Base-by-base conservation (phyloP, 92 coral and sea anemone species). In the Virgularia gustaviana region DNA sequence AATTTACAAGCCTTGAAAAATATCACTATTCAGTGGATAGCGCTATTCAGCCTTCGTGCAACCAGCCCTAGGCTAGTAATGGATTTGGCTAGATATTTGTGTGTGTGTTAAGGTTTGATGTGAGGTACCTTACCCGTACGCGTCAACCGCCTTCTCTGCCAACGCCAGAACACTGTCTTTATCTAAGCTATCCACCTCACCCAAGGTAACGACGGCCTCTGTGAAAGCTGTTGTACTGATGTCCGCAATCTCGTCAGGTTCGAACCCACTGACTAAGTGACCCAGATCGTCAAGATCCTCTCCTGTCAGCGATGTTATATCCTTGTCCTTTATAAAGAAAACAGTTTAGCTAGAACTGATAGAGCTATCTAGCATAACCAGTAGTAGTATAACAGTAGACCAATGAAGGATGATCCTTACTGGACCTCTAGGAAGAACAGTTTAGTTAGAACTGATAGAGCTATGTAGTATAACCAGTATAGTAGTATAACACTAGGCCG, bases 281-380 rank as follows among this genome's bases (percentile, higher is more conserved):
- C 88, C 94, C 3, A 83, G 51, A 33, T 84, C 94, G 34, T 78
- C 78, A 1, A 87, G 64, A 22, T 87, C 94, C 6, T 87, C 86
- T 53, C 81, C 68, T 2, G 63, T 58, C 47, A 87, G 70, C 31
- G 76, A 5, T 9, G 85, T 29, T 19, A 56, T 51, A 28, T 24
- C 63, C 71, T 85, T 84, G 0, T 82, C 89, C 94, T 83, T 49
- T 9, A 76, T n/a, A 11, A 31, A 42, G 3, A 9, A 53, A 27
- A 19, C 11, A 2, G 16, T 31, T 20, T 31, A 0, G 41, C 33
- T 24, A 57, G 13, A 57, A 16, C 16, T 12, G 23, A 44, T 11
- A 6, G 15, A 0, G 18, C 10, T 2, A 6, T 9, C 24, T 12
- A 43, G 16, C 12, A n/a, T n/a, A n/a, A n/a, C n/a, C n/a, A n/a